These are phyloP conservation scores for Hassar affinis DNA, from an alignment of 2,113 vertebrate genomes.

Conservation along the genomic window DNA sequence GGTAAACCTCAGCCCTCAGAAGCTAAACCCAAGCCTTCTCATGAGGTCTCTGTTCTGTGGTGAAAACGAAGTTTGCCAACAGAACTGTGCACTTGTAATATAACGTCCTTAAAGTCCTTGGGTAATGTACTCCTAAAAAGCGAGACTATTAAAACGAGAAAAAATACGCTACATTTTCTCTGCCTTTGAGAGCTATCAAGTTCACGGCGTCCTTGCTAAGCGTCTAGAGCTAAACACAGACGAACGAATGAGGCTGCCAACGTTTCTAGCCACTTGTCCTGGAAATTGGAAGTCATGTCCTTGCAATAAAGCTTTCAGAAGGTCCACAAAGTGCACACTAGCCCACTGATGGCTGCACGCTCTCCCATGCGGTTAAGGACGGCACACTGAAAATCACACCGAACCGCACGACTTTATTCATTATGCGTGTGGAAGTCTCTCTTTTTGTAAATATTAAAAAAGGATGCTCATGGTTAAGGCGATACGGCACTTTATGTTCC, in stretches of 20 bases:
- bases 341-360: conserved; percentile 46
- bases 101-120: conserved; percentile 59
- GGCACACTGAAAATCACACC: conserved; percentile 63
- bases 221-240: conserved; percentile 7
- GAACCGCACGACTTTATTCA: conserved; percentile 64
- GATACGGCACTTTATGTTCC: conserved; percentile 46
- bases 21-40: conserved; percentile 59
- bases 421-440: conserved; percentile 65
- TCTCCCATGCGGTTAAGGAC: conserved; percentile 57
- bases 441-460: conserved; percentile 53
- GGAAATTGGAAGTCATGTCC: conserved; percentile 46
- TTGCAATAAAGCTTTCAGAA: conserved; percentile 45
- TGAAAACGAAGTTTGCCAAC: conserved; percentile 64
- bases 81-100: conserved; percentile 58
- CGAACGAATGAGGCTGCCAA: not conserved
- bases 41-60: conserved; percentile 65
- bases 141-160: conserved; percentile 32
- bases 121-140: conserved; percentile 56
- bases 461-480: conserved; percentile 33
- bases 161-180: conserved; percentile 6
- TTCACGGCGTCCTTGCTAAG: conserved; percentile 7
- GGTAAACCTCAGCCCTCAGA: conserved; percentile 61
- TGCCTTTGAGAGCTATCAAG: conserved; percentile 12
- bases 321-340: conserved; percentile 52
- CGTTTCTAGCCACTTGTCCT: conserved; percentile 11